A percentile compares a stretch with the other conserved stretches of the same genome.
phyloP scores from a whole-genome alignment of 2,888 invertebrate genomes.

The Graphium colonna region DNA sequence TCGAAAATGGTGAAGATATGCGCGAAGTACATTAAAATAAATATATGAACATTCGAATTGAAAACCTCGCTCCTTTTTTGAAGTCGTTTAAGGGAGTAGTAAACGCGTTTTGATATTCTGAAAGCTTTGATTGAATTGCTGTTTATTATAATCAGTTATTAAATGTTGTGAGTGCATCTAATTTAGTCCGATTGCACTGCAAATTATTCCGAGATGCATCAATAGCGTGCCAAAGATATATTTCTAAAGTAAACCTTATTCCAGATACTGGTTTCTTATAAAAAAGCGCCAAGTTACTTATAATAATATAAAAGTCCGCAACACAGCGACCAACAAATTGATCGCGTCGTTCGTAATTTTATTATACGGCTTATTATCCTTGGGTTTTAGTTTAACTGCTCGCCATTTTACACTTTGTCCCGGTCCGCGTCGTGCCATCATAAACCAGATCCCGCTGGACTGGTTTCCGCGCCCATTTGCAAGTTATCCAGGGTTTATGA shows the following conservation, averaged over 20 bases:
- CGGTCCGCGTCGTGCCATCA: constrained; percentile 27
- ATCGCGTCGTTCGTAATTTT: background rate
- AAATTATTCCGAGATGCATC: no score
- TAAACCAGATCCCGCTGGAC: constrained; percentile 37
- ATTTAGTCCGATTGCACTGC: no score
- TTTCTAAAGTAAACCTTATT: background rate
- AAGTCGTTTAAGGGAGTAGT: no score
- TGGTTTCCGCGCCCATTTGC: constrained; percentile 38
- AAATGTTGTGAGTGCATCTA: no score
- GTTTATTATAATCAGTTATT: no score
- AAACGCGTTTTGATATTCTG: no score
- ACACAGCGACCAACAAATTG: constrained; percentile 4
- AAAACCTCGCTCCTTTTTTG: no score
- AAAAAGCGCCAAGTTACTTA: background rate
- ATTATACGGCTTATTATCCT: constrained; percentile 8
- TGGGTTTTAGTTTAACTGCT: constrained; percentile 13
- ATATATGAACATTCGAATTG: no score
- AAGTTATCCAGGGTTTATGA: constrained; percentile 34
- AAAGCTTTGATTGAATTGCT: no score
- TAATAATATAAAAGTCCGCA: background rate
- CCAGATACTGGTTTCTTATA: background rate
- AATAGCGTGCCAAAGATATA: background rate
- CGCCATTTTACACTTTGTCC: constrained; percentile 34
- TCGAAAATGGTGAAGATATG: no score
- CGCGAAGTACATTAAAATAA: no score